Percentiles rank a stretch among this genome's conserved stretches.
phyloP scores from a whole-genome alignment of 2,113 vertebrate species.

The Elaphurus davidianus region DNA sequence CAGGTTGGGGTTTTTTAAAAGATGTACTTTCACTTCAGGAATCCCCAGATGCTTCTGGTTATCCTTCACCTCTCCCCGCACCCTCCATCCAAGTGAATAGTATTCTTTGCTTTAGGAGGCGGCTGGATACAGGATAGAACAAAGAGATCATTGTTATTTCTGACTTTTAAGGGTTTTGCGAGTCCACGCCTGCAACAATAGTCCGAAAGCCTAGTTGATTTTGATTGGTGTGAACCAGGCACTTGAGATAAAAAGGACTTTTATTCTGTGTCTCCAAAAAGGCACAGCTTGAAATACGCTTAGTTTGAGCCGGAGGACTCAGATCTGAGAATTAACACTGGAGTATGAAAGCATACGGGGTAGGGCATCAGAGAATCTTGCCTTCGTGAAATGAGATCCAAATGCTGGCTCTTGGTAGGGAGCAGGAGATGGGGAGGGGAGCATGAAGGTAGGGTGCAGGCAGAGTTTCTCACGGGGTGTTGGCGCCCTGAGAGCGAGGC shows the following conservation, averaged over 20 bases:
- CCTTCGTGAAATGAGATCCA: neutral
- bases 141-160: neutral
- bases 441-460: neutral
- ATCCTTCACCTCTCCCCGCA: neutral
- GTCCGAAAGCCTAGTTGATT: slow-evolving; percentile 19
- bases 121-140: neutral
- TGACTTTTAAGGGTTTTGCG: neutral
- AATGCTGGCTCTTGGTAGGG: neutral
- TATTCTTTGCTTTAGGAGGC: neutral
- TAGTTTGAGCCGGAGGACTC: neutral
- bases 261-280: neutral
- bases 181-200: neutral
- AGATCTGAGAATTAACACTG: neutral
- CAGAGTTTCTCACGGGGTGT: neutral
- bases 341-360: neutral
- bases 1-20: neutral
- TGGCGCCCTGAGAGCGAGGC: neutral
- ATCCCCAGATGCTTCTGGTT: neutral
- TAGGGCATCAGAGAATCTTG: neutral
- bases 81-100: neutral
- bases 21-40: neutral
- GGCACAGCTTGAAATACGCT: neutral
- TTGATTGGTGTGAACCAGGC: slow-evolving; percentile 25
- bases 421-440: neutral
- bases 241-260: slow-evolving; percentile 29